These are phyloP conservation scores for Clarias fuscus DNA, from an alignment of 2,797 vertebrate genomes.

Conservation along the genomic window DNA sequence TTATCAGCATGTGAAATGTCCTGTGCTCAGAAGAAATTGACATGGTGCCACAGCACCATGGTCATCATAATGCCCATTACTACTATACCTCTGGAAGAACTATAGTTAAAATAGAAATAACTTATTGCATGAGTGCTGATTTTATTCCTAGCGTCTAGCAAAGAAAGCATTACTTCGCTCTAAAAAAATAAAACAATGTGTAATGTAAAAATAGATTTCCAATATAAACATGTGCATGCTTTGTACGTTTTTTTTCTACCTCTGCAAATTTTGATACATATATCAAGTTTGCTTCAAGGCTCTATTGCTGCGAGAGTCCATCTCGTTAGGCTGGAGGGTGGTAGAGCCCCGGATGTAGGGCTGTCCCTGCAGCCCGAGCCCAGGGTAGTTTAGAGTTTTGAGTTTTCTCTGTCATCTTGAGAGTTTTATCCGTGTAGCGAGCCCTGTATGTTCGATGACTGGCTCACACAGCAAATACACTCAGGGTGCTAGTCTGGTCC, in stretches of 20 bases:
- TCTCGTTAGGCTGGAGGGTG: slow-evolving; percentile 56
- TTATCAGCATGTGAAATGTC: slow-evolving; percentile 12
- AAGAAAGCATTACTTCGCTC: slow-evolving; percentile 61
- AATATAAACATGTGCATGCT: slow-evolving; percentile 64
- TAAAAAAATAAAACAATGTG: slow-evolving; percentile 56
- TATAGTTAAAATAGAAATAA: neutral
- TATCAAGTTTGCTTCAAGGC: slow-evolving; percentile 59
- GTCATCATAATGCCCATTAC: slow-evolving; percentile 26
- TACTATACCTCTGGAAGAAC: slow-evolving; percentile 28
- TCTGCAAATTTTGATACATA: slow-evolving; percentile 29
- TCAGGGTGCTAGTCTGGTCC: slow-evolving; percentile 87
- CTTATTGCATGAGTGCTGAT: slow-evolving; percentile 14
- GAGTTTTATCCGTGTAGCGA: slow-evolving; percentile 52
- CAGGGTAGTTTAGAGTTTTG: slow-evolving; percentile 68
- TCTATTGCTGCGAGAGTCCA: slow-evolving; percentile 61
- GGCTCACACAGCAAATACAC: slow-evolving; percentile 81
- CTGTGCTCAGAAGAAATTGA: neutral
- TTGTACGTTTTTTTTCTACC: slow-evolving; percentile 46
- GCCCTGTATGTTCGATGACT: slow-evolving; percentile 37
- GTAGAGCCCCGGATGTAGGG: slow-evolving; percentile 56
- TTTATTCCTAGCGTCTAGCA: slow-evolving; percentile 6
- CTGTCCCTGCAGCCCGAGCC: slow-evolving; percentile 61
- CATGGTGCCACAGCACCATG: neutral
- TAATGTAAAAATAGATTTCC: slow-evolving; percentile 72
- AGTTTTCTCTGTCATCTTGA: slow-evolving; percentile 50